Evolutionary conservation across 2,797 vertebrate genomes (phyloP), one percentile per base, ranked within the genome.

Genomic region (Hephaestus fuliginosus): DNA sequence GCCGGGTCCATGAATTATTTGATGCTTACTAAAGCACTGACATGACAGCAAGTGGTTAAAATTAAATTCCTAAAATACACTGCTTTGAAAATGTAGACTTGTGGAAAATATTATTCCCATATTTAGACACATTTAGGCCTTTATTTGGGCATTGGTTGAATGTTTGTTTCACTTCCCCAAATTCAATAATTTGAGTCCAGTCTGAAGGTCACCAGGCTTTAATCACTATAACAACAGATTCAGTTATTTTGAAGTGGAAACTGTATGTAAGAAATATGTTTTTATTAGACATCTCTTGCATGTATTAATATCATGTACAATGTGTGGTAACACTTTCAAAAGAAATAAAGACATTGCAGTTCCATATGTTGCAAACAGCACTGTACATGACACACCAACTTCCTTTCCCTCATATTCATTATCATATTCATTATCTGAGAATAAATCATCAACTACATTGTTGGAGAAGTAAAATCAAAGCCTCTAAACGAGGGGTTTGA

Each of bases 81-180:
- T 39, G 33, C 62, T 56, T 74, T 10, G 49, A 36, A 57, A 22
- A 28, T 7, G 11, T 18, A 25, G 7, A 62, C 11, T 43, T 69
- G 14, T 79, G 62, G 64, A 73, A 85, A 83, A 76, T 70, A 39
- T 46, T 53, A 33, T 12, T 30, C 25, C 41, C 17, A 28, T 36
- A 78, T 76, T 74, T 52, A 49, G 10, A 63, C 9, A 46, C 30
- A 18, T 77, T 74, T 46, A 61, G 57, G 22, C 20, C 69, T 82
- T 66, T 73, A 82, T 87, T 72, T 83, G 67, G 49, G 30, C 68
- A 44, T 81, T 28, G 13, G 51, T 73, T 82, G 10, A 80, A 62
- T 67, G 52, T 58, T 72, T 53, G 30, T 91, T 76, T 90, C 78
- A 84, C 78, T 89, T 92, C 89, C 79, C 43, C 49, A 85, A 68